A percentile compares a stretch with the other conserved stretches of the same genome.
phyloP scores from a whole-genome alignment of 2,113 vertebrate genomes.

The Microcebus ravelobensis region DNA sequence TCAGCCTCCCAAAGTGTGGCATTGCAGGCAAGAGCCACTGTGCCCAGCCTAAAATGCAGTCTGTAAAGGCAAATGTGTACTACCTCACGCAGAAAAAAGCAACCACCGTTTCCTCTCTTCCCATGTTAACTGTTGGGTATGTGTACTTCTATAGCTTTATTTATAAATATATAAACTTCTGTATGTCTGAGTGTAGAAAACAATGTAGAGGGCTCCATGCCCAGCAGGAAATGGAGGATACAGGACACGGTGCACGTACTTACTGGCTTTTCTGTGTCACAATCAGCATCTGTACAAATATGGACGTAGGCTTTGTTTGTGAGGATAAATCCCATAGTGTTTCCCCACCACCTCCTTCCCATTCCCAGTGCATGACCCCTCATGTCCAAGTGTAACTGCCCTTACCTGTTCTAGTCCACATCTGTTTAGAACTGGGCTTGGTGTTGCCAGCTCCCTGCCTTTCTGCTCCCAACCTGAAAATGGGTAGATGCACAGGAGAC shows the following conservation, averaged over 20 bases:
- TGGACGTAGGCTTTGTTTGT: background rate
- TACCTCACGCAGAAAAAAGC: background rate
- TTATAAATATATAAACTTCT: background rate
- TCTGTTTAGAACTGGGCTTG: background rate
- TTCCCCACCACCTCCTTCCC: background rate
- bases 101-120: background rate
- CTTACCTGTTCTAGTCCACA: background rate
- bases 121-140: background rate
- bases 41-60: too few relatives aligned
- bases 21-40: too few relatives aligned
- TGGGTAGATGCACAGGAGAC: constrained; percentile 20
- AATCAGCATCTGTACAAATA: background rate
- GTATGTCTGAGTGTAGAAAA: background rate
- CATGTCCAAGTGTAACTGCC: background rate
- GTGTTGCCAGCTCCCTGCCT: background rate
- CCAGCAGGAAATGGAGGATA: background rate
- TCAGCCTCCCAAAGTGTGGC: too few relatives aligned
- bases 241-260: background rate
- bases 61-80: background rate
- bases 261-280: background rate
- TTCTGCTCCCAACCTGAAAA: background rate
- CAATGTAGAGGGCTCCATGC: background rate
- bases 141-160: background rate
- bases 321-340: background rate
- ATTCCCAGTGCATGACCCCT: background rate